Conservation (phyloP, 2,113 vertebrate genomes). For the Spea multiplicata region DNA sequence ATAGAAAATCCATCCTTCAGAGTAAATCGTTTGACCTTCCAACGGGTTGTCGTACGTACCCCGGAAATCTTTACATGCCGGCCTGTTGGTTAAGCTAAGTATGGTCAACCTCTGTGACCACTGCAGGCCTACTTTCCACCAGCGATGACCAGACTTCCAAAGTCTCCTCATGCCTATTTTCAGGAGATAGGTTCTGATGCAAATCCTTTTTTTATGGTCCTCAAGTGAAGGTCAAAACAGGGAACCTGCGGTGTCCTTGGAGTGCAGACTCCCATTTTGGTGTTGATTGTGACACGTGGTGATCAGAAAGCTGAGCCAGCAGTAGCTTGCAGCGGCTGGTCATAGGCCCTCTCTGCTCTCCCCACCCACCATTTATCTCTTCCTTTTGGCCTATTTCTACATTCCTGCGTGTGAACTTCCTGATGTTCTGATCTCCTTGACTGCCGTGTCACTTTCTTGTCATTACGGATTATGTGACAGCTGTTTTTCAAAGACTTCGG, state of each 20-base stretch:
- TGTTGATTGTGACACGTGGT: conserved; percentile 59
- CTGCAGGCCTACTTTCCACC: too few species aligned
- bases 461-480: neutral
- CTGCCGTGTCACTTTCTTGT: conserved; percentile 8
- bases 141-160: too few species aligned
- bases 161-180: too few species aligned
- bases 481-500: neutral
- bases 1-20: too few species aligned
- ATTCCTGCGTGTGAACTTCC: neutral
- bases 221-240: neutral
- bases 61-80: too few species aligned
- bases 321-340: conserved; percentile 38
- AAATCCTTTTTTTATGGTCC: neutral
- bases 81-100: too few species aligned
- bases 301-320: conserved; percentile 34
- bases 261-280: conserved; percentile 26
- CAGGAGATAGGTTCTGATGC: neutral
- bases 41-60: too few species aligned
- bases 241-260: neutral
- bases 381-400: conserved; percentile 13
- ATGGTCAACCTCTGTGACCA: too few species aligned
- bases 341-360: conserved; percentile 9
- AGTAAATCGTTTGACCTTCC: too few species aligned
- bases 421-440: neutral
- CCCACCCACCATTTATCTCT: conserved; percentile 3